Base-by-base conservation (phyloP, 2,797 vertebrate genomes). In the Peromyscus aztecus region DNA sequence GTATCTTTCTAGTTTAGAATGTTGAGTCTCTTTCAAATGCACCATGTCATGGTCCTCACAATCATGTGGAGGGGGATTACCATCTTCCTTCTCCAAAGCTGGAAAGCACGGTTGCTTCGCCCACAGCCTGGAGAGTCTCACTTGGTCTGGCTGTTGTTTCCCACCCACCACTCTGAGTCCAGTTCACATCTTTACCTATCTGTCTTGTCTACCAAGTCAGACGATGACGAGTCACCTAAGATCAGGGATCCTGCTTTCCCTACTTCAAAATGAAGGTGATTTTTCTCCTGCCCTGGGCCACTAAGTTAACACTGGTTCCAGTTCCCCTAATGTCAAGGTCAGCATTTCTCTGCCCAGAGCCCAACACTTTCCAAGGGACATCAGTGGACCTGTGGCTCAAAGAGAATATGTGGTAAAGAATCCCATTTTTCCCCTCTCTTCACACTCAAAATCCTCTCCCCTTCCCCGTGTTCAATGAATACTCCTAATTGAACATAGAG, bases 121-220 rank as follows among this genome's bases (percentile, higher is more conserved):
- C 37, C 34, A 59, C 17, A 65, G 9, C 14, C 23, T 31, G 23
- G 24, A 49, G 6, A 83, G 23, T 80, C 55, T 17, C 24, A 37
- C 46, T 24, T 94, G 81, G 19, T 21, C 46, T 61, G 81, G 24
- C 29, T 21, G 2, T 21, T 61, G 12, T 14, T 61, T 34, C 23
- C 57, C 57, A 94, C 10, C 65, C 34, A 37, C 11, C 11, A 16
- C 29, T 23, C 12, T 46, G 37, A 92, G 40, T 87, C 29, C 4
- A 43, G 16, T 34, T 77, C 7, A 11, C 9, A 10, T 92, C 29
- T 91, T 82, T 61, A 86, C 19, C 46, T 55, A 2, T 61, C 71
- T 94, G 77, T 78, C 71, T 96, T 49, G 73, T 86, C 71, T 94
- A 37, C 52, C 57, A 85, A 78, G 52, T 2, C 34, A 65, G 34